Evolutionary conservation across 1,140 invertebrate species (phyloP).

Genomic region (Bombus impatiens): DNA sequence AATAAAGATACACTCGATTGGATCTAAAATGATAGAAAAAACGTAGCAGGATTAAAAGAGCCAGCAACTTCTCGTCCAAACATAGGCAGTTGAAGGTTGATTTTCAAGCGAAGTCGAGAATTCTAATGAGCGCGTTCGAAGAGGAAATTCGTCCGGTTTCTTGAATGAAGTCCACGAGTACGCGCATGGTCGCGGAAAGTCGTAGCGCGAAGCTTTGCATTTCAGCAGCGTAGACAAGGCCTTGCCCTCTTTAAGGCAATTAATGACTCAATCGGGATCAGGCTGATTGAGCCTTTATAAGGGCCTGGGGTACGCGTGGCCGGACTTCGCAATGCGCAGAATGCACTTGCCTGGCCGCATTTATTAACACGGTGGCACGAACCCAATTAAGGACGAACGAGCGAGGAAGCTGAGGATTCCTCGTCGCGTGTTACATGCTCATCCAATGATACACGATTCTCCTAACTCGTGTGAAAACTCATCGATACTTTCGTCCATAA

Average conservation of each 20-base stretch:
- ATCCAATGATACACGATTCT: background rate
- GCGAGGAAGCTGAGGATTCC: slow-evolving; percentile 62
- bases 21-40: background rate
- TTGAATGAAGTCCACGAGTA: slow-evolving; percentile 11
- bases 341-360: slow-evolving; percentile 71
- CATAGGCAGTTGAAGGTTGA: background rate
- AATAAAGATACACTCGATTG: background rate
- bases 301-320: slow-evolving; percentile 69
- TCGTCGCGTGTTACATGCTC: slow-evolving; percentile 50
- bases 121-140: background rate
- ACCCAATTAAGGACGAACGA: slow-evolving; percentile 70
- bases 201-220: slow-evolving; percentile 52
- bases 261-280: slow-evolving; percentile 71
- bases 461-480: background rate
- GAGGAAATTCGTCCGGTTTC: slow-evolving; percentile 18
- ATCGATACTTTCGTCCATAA: background rate
- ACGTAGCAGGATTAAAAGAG: background rate
- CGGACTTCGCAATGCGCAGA: slow-evolving; percentile 72
- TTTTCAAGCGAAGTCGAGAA: background rate
- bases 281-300: slow-evolving; percentile 74
- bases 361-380: slow-evolving; percentile 71
- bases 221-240: slow-evolving; percentile 61
- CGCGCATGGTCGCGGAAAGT: background rate
- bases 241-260: slow-evolving; percentile 73
- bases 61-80: background rate